Conservation (phyloP, 1,140 invertebrate genomes). For the Bombus soroeensis region DNA sequence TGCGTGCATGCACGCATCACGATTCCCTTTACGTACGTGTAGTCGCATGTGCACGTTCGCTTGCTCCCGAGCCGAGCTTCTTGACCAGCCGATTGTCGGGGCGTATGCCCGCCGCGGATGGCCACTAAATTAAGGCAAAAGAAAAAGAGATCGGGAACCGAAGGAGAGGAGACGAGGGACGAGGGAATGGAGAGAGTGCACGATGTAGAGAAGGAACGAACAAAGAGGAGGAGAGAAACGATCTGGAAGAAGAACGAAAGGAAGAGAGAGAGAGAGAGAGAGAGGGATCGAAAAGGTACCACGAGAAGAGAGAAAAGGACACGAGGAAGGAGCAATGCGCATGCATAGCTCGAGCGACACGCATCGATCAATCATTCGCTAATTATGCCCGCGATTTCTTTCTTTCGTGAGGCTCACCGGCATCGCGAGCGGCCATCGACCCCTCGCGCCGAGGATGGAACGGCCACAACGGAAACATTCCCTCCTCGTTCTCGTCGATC, state of each 20-base stretch:
- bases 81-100: slow-evolving; percentile 37
- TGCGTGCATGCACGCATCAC: slow-evolving; percentile 44
- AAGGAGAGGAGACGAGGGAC: not conserved
- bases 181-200: too few relatives aligned
- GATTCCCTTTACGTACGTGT: slow-evolving; percentile 22
- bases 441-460: slow-evolving; percentile 55
- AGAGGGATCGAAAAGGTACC: not conserved
- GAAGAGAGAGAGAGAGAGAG: not conserved
- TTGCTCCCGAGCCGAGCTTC: not conserved
- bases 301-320: slow-evolving; percentile 30
- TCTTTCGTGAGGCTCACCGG: slow-evolving; percentile 71
- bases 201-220: not conserved
- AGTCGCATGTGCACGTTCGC: slow-evolving; percentile 18
- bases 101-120: slow-evolving; percentile 63
- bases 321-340: slow-evolving; percentile 66
- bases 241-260: not conserved
- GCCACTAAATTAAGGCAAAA: slow-evolving; percentile 74
- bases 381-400: slow-evolving; percentile 81
- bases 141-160: slow-evolving; percentile 68
- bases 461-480: slow-evolving; percentile 59
- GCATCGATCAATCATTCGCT: slow-evolving; percentile 82
- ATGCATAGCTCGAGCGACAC: slow-evolving; percentile 78
- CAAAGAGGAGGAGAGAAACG: not conserved
- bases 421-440: slow-evolving; percentile 67
- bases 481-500: slow-evolving; percentile 48